Evolutionary conservation across 2,888 invertebrate genomes (phyloP).

Genomic region (Drosophila formosana): DNA sequence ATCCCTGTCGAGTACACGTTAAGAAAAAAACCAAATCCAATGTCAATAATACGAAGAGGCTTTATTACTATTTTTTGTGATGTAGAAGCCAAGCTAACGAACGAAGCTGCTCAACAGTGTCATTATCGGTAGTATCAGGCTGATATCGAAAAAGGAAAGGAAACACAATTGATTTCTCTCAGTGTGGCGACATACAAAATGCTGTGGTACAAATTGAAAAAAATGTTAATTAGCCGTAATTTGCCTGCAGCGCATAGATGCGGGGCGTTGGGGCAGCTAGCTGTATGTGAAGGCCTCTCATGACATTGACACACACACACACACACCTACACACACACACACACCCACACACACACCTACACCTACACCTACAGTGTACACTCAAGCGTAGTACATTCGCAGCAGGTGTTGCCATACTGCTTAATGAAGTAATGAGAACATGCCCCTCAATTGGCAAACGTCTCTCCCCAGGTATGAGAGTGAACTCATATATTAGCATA

Average conservation of each 20-base stretch:
- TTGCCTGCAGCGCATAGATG: slow-evolving; percentile 47
- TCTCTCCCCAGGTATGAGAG: slow-evolving; percentile 34
- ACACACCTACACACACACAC: slow-evolving; percentile 9
- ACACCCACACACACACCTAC: not conserved
- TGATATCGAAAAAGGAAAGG: not conserved
- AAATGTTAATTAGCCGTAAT: slow-evolving; percentile 76
- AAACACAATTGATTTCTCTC: slow-evolving; percentile 5
- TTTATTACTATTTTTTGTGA: no score
- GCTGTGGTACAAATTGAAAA: slow-evolving; percentile 71
- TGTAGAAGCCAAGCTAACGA: no score
- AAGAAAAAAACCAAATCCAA: slow-evolving; percentile 19
- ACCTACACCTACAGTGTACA: not conserved
- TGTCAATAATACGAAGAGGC: not conserved
- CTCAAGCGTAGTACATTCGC: slow-evolving; percentile 15
- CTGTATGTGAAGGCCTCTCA: slow-evolving; percentile 29
- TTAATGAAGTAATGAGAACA: slow-evolving; percentile 72
- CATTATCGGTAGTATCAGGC: no score
- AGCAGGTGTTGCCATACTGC: slow-evolving; percentile 68
- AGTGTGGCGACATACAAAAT: slow-evolving; percentile 35
- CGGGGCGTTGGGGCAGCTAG: not conserved
- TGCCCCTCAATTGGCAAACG: slow-evolving; percentile 20
- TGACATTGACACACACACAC: slow-evolving; percentile 68
- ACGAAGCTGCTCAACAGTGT: no score
- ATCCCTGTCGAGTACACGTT: slow-evolving; percentile 34
- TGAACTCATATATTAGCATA: slow-evolving; percentile 78